Evolutionary conservation across 2,113 vertebrate genomes (phyloP).

Genomic region (Panurus biarmicus): DNA sequence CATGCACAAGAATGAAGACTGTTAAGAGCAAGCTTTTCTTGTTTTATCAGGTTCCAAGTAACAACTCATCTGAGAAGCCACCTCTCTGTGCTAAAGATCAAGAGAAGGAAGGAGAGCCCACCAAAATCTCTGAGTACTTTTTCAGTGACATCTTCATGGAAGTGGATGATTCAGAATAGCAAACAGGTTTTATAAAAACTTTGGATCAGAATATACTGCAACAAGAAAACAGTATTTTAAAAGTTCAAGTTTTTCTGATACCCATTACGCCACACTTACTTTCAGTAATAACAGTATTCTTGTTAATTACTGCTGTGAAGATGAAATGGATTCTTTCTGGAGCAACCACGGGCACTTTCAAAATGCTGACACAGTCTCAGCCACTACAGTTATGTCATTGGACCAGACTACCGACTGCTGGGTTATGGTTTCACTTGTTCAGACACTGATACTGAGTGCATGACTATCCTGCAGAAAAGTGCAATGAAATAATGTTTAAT

Average conservation of each 20-base stretch:
- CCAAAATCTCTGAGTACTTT: constrained; percentile 85
- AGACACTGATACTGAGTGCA: not conserved
- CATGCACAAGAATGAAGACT: not conserved
- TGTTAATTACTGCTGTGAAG: not conserved
- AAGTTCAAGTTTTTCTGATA: not conserved
- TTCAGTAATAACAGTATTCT: not conserved
- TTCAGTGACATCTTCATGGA: constrained; percentile 92
- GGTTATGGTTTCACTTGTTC: not conserved
- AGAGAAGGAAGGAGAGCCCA: constrained; percentile 72
- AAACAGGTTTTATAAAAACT: not conserved
- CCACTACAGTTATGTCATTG: not conserved
- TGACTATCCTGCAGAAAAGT: not conserved
- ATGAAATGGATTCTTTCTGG: not conserved
- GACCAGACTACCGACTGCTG: not conserved
- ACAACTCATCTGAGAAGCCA: not conserved
- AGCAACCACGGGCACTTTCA: not conserved
- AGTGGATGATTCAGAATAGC: constrained; percentile 77
- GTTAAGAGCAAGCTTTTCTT: not conserved
- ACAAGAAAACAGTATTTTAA: not conserved
- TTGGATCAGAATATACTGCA: not conserved
- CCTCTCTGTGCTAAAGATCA: not conserved
- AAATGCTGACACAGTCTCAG: not conserved
- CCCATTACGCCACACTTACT: not conserved
- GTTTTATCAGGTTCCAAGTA: constrained; percentile 53
- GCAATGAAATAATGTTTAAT: not conserved